phyloP scores from a whole-genome alignment of 1,140 invertebrate genomes.

The Glossosoma conforme region DNA sequence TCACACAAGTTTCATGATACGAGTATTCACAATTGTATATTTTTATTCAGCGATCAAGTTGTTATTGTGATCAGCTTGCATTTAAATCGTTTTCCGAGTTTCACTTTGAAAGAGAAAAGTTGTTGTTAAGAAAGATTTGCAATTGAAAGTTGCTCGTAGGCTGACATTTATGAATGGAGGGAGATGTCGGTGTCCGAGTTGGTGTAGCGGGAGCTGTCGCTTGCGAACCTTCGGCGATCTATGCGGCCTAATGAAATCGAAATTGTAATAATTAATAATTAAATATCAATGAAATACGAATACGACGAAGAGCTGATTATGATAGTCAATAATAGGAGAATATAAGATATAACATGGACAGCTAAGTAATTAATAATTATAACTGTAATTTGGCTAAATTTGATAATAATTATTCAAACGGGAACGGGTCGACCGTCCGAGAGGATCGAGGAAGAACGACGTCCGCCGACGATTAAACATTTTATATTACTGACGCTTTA shows the following conservation, averaged over 20 bases:
- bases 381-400: constrained; percentile 32
- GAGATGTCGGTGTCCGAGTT: too few relatives aligned
- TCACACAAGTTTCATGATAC: too few relatives aligned
- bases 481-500: constrained; percentile 18
- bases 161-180: too few relatives aligned
- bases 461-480: constrained; percentile 20
- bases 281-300: constrained; percentile 28
- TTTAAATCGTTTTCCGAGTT: too few relatives aligned
- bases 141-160: too few relatives aligned
- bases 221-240: constrained; percentile 2
- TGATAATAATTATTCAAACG: constrained; percentile 27
- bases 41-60: too few relatives aligned
- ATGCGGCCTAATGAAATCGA: constrained; percentile 26
- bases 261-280: constrained; percentile 28
- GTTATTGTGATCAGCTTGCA: too few relatives aligned
- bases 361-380: constrained; percentile 30
- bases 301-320: constrained; percentile 32
- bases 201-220: constrained; percentile 5
- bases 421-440: constrained; percentile 27
- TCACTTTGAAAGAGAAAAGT: too few relatives aligned
- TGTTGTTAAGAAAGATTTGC: too few relatives aligned
- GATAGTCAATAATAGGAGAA: constrained; percentile 32
- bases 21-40: too few relatives aligned
- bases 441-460: constrained; percentile 15
- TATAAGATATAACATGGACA: constrained; percentile 33